Conservation (phyloP, 1,140 invertebrate genomes). For the Formica exsecta region DNA sequence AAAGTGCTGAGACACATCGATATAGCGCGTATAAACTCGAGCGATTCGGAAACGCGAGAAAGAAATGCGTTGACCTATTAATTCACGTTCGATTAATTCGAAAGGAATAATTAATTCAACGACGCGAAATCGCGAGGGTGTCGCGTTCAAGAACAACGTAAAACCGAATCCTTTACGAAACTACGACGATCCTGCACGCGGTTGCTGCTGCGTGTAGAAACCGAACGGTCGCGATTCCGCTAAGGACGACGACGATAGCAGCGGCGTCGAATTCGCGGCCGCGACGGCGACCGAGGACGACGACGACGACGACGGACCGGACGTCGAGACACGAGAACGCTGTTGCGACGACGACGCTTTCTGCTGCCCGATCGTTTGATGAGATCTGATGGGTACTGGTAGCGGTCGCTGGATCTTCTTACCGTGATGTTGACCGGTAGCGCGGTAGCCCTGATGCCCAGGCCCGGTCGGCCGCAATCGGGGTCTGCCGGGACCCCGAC, state of each 20-base stretch:
- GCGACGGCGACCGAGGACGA: slow-evolving; percentile 72
- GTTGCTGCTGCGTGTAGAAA: slow-evolving; percentile 84
- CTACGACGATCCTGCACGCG: slow-evolving; percentile 68
- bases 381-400: slow-evolving; percentile 83
- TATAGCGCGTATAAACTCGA: neutral
- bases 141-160: neutral
- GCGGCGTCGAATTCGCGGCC: slow-evolving; percentile 1
- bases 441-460: slow-evolving; percentile 88
- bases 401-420: slow-evolving; percentile 82
- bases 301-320: slow-evolving; percentile 46
- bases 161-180: slow-evolving; percentile 23
- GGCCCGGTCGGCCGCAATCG: slow-evolving; percentile 89
- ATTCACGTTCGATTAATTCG: neutral
- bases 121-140: neutral
- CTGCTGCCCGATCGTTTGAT: slow-evolving; percentile 75
- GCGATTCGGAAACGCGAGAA: neutral
- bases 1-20: neutral
- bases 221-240: slow-evolving; percentile 82
- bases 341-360: slow-evolving; percentile 68
- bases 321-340: slow-evolving; percentile 24
- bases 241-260: slow-evolving; percentile 42
- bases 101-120: neutral
- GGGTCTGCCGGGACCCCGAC: slow-evolving; percentile 92
- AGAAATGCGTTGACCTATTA: neutral
- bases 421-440: slow-evolving; percentile 82